Evolutionary conservation across 2,888 invertebrate species (phyloP).

Genomic region (Drymonia ruficornis): DNA sequence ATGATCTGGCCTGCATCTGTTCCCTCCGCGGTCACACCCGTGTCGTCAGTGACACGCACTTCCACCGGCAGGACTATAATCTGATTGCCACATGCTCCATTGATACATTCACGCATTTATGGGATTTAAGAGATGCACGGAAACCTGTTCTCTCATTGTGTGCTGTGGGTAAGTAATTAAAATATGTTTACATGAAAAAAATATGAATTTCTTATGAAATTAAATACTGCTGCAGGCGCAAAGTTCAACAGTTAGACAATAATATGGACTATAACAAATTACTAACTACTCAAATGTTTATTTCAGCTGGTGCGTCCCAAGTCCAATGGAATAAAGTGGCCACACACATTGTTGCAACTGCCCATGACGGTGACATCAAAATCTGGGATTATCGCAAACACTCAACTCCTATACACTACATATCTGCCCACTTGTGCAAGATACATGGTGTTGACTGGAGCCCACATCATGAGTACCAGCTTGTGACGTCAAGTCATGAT

Average conservation of each 20-base stretch:
- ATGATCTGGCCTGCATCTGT: conserved; percentile 89
- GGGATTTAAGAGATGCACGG: conserved; percentile 95
- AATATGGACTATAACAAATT: too few species aligned
- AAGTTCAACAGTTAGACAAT: too few species aligned
- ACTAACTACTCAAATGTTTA: background rate
- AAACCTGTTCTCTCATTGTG: conserved; percentile 93
- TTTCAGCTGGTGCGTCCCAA: conserved; percentile 93
- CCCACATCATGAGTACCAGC: conserved; percentile 91
- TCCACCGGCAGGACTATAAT: conserved; percentile 88
- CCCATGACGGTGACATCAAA: conserved; percentile 97
- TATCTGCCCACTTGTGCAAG: conserved; percentile 94
- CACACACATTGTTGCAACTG: conserved; percentile 93
- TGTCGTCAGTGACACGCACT: conserved; percentile 95
- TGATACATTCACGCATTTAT: conserved; percentile 96
- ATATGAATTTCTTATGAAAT: too few species aligned
- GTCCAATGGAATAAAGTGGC: conserved; percentile 97
- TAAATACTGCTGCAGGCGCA: too few species aligned
- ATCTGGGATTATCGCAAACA: conserved; percentile 98
- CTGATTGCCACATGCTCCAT: conserved; percentile 93
- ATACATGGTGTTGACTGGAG: conserved; percentile 98
- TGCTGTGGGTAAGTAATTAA: conserved; percentile 91
- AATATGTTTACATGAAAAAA: background rate
- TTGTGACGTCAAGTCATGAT: conserved; percentile 97
- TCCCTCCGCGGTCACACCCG: conserved; percentile 93
- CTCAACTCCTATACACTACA: conserved; percentile 94